Evolutionary conservation across 2,113 vertebrate species (phyloP).

Genomic region (Cyphomyrus plagiostoma): DNA sequence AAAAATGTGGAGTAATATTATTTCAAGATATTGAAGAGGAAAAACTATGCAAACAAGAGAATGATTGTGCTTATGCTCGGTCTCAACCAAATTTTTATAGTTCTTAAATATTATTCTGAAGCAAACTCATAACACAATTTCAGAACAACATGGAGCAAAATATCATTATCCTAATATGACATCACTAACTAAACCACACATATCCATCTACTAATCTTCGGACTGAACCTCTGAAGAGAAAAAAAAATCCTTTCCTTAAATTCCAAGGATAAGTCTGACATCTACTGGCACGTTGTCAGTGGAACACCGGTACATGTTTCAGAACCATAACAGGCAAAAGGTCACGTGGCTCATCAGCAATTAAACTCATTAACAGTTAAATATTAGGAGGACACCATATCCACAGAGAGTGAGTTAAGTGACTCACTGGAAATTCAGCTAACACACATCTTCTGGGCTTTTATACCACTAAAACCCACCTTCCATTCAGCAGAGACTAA

Average conservation of each 20-base stretch:
- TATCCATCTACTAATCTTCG: not conserved
- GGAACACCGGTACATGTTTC: not conserved
- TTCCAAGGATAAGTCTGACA: not conserved
- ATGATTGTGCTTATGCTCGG: not conserved
- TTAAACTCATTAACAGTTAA: not conserved
- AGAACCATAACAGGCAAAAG: not conserved
- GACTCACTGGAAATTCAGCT: not conserved
- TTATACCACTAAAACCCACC: not conserved
- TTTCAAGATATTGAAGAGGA: not conserved
- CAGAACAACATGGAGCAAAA: not conserved
- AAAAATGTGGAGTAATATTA: not conserved
- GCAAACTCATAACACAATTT: not conserved
- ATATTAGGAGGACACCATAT: not conserved
- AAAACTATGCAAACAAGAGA: not conserved
- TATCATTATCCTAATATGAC: not conserved
- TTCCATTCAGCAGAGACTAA: not conserved
- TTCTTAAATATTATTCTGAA: not conserved
- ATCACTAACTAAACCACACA: not conserved
- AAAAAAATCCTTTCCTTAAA: not conserved
- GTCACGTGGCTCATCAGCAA: not conserved
- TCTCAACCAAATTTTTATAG: not conserved
- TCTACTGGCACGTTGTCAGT: not conserved
- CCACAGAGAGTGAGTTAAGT: not conserved
- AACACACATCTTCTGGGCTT: not conserved
- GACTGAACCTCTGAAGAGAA: not conserved